These are phyloP conservation scores for Drosophila testacea DNA, from an alignment of 2,888 invertebrate genomes.

Conservation along the genomic window DNA sequence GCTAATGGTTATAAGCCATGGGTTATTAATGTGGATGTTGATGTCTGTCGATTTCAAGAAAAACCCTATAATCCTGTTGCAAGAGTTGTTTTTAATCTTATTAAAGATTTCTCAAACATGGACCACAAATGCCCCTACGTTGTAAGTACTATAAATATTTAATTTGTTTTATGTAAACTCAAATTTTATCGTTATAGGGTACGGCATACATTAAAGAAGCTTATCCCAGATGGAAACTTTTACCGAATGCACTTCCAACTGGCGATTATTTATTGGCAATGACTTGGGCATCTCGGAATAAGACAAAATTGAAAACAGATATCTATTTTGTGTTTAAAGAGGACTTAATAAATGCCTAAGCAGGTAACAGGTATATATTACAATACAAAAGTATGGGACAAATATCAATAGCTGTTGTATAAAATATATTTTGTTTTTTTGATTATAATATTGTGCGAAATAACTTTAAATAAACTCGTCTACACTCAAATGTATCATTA, in stretches of 20 bases:
- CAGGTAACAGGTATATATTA: neutral
- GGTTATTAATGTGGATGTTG: neutral
- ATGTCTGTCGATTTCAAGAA: neutral
- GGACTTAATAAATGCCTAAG: neutral
- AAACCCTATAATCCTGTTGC: constrained; percentile 1
- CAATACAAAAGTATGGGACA: neutral
- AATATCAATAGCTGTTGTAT: too few species aligned
- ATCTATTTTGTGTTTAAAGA: neutral
- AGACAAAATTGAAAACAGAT: neutral
- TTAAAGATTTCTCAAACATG: neutral
- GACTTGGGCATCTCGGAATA: neutral
- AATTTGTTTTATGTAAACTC: neutral
- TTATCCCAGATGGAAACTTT: neutral
- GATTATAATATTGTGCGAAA: too few species aligned
- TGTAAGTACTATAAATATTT: neutral
- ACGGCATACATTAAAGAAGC: neutral
- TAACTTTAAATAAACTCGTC: too few species aligned
- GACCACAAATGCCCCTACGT: neutral
- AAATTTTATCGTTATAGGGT: neutral
- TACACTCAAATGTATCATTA: too few species aligned
- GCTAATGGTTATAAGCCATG: constrained; percentile 10
- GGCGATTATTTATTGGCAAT: constrained; percentile 7
- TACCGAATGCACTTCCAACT: neutral
- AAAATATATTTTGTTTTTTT: too few species aligned
- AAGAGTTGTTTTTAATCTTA: neutral